Base-by-base conservation (phyloP, 2,797 vertebrate genomes). In the Acrossocheilus fasciatus region DNA sequence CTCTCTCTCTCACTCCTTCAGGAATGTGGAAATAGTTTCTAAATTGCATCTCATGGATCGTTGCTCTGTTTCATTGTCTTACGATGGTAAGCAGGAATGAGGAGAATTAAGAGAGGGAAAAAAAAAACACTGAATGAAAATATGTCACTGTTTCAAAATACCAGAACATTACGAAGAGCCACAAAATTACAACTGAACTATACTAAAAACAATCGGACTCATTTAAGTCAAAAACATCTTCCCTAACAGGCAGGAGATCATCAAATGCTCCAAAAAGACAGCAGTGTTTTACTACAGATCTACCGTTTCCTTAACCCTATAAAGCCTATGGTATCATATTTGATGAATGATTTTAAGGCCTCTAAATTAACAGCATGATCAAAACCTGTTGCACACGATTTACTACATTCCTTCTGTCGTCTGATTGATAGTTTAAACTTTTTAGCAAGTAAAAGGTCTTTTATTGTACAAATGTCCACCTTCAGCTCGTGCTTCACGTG, bases 11-110 rank as follows among this genome's bases (percentile, higher is more conserved):
- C 9, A 47, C 34, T 23, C 64, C 64, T 68, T 34, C 6, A 52
- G 41, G 54, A 84, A 66, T 77, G 73, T 39, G 15, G 1, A 62
- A 54, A 66, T 52, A 18, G 34, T 77, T 52, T 84, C 43, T 36
- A 39, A 76, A 76, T 39, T 6, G 72, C 39, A n/a, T 76, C 14
- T 68, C 20, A 18, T 36, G 39, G 20, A 43, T 15, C 52, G 59
- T 39, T 15, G 81, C 36, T 36, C 9, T 15, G 52, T 39, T 68
- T 68, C 73, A 52, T 41, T 76, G 82, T 30, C 30, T 30, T 30
- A 30, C 30, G 57, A 52, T 14, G 5, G 73, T 39, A 12, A 41
- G 30, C 26, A 20, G 7, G 18, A 76, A 75, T 36, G 8, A 75
- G 15, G 54, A 26, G 1, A 34, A 83, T 83, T 50, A 66, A 62